phyloP scores from a whole-genome alignment of 1,140 invertebrate genomes.

The Listronotus oregonensis region DNA sequence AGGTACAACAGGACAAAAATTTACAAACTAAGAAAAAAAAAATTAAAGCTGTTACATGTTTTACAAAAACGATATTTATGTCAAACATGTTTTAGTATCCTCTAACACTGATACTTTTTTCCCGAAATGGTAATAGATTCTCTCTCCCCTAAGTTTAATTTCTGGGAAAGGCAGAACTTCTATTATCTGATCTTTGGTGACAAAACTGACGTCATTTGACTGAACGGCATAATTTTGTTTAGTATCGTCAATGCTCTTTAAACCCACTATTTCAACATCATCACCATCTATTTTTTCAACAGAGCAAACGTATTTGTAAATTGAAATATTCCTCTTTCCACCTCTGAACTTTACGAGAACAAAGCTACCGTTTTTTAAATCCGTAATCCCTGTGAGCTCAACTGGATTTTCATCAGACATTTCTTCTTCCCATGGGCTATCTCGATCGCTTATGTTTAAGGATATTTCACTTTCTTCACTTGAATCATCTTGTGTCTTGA shows the following conservation, averaged over 20 bases:
- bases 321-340: slow-evolving; percentile 14
- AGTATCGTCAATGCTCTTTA: slow-evolving; percentile 5
- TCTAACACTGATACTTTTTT: slow-evolving; percentile 5
- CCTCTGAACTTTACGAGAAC: slow-evolving; percentile 16
- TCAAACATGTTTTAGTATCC: too few species aligned
- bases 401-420: not conserved
- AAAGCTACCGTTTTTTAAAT: slow-evolving; percentile 13
- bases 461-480: not conserved
- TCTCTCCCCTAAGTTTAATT: slow-evolving; percentile 16
- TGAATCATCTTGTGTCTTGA: slow-evolving; percentile 1
- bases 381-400: not conserved
- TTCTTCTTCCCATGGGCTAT: slow-evolving; percentile 5
- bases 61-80: too few species aligned
- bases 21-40: too few species aligned
- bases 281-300: slow-evolving; percentile 5
- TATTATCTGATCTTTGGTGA: slow-evolving; percentile 5
- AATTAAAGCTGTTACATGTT: too few species aligned
- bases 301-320: slow-evolving; percentile 15
- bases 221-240: slow-evolving; percentile 15
- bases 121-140: slow-evolving; percentile 16
- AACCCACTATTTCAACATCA: slow-evolving; percentile 4
- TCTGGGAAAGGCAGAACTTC: slow-evolving; percentile 13
- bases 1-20: too few species aligned
- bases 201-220: slow-evolving; percentile 2
- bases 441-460: not conserved